Evolutionary conservation across 2,113 vertebrate genomes (phyloP).

Genomic region (Aplodontia rufa): DNA sequence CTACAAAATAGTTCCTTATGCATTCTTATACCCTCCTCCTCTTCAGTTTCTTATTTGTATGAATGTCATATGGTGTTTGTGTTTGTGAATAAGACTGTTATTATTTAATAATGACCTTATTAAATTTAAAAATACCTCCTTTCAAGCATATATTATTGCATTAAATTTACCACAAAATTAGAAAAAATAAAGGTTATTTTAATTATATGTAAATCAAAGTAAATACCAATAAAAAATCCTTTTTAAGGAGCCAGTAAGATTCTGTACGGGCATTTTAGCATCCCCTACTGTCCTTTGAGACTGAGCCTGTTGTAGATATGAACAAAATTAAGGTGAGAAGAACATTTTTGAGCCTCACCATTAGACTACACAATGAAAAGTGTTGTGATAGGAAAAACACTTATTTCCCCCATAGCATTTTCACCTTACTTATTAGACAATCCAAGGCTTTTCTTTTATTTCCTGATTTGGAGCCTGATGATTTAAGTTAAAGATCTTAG

Average conservation of each 20-base stretch:
- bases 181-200: neutral
- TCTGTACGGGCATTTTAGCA: neutral
- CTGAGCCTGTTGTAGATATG: neutral
- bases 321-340: neutral
- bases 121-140: neutral
- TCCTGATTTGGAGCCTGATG: neutral
- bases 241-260: neutral
- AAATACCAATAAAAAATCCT: neutral
- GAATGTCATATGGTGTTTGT: neutral
- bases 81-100: slow-evolving; percentile 27
- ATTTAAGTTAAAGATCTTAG: neutral
- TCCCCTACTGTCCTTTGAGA: neutral
- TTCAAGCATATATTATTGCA: neutral
- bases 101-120: neutral
- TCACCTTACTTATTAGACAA: neutral
- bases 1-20: neutral
- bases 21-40: neutral
- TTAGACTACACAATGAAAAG: neutral
- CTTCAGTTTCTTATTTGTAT: neutral
- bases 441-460: neutral
- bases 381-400: neutral
- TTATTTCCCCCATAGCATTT: neutral
- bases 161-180: neutral
- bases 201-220: neutral
- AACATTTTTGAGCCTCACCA: neutral